A percentile compares a stretch with the other conserved stretches of the same genome.
These are phyloP conservation scores for Oreochromis niloticus DNA, from an alignment of 2,113 vertebrate species.

Conservation along the genomic window DNA sequence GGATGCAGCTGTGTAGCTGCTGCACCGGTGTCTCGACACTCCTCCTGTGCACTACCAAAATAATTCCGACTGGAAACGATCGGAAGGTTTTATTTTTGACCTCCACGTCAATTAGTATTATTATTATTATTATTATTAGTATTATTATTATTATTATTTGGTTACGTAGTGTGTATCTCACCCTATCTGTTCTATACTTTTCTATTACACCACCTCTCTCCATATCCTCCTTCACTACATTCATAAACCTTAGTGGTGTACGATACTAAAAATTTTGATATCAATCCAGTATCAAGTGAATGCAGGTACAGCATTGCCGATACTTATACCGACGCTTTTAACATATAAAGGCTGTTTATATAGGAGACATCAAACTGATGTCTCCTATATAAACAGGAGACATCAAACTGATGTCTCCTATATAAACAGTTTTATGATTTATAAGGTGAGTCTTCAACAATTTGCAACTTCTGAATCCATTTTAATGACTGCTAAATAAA, in stretches of 20 bases:
- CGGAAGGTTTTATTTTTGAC: not conserved
- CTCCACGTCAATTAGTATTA: not conserved
- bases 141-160: not conserved
- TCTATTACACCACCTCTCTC: not conserved
- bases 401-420: not conserved
- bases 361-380: not conserved
- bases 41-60: constrained; percentile 16
- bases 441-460: not conserved
- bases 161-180: not conserved
- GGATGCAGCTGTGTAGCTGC: not conserved
- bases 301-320: not conserved
- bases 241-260: not conserved
- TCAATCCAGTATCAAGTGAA: not conserved
- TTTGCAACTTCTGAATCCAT: not conserved
- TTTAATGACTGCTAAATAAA: not conserved
- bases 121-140: not conserved
- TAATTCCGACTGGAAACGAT: constrained; percentile 43
- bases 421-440: not conserved
- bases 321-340: not conserved
- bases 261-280: not conserved
- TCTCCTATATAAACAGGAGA: not conserved
- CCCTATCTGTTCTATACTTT: not conserved
- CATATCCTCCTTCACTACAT: not conserved
- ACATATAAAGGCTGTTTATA: not conserved
- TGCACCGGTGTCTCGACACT: not conserved